Evolutionary conservation across 2,113 vertebrate species (phyloP).

Genomic region (Microtus montanus): DNA sequence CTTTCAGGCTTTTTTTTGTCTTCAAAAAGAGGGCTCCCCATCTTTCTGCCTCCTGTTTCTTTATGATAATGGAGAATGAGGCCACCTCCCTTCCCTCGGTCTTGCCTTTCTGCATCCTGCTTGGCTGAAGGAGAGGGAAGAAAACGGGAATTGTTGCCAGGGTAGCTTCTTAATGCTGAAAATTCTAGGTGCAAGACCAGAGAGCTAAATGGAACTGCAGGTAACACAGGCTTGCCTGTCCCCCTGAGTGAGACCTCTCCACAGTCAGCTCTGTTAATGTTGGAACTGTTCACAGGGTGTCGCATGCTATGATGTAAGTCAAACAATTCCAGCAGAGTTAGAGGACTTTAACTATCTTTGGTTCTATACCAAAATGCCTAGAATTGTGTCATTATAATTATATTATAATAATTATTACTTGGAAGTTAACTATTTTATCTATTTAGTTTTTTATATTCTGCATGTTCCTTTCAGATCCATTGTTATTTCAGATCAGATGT

Average conservation of each 20-base stretch:
- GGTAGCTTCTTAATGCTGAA: neutral
- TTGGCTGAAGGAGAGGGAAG: neutral
- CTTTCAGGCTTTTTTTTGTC: too few species aligned
- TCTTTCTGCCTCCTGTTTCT: neutral
- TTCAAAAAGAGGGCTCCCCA: too few species aligned
- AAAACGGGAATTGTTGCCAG: neutral
- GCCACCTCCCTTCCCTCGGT: neutral
- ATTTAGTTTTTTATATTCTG: neutral
- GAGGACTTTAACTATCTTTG: constrained; percentile 11
- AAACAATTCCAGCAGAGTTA: neutral
- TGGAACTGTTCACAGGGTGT: neutral
- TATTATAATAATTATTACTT: neutral
- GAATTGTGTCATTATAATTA: neutral
- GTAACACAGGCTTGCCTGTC: neutral
- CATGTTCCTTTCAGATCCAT: neutral
- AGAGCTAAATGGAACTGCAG: neutral
- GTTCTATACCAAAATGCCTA: neutral
- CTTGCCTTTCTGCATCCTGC: neutral
- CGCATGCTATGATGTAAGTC: neutral
- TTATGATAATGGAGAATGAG: neutral
- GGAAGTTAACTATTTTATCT: neutral
- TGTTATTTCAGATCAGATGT: neutral
- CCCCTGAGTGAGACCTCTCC: neutral
- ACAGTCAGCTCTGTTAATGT: neutral
- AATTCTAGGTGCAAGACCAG: neutral